Evolutionary conservation across 2,113 vertebrate species (phyloP).

Genomic region (Gymnorhina tibicen): DNA sequence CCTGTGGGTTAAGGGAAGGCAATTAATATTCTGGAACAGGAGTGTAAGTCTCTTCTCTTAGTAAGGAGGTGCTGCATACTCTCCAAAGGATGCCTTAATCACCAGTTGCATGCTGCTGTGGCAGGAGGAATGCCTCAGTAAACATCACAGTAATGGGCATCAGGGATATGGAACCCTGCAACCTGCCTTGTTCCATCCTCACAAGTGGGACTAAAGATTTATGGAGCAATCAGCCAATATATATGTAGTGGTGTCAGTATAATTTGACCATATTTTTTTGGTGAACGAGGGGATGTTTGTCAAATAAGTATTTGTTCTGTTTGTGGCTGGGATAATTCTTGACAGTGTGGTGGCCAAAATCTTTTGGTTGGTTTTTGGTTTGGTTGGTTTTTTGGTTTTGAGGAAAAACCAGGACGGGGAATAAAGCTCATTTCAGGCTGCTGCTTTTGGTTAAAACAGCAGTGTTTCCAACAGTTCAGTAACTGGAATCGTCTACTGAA

Average conservation of each 20-base stretch:
- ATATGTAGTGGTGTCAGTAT: not conserved
- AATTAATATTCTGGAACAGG: not conserved
- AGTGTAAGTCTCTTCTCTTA: not conserved
- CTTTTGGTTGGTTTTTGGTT: not conserved
- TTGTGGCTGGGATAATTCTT: not conserved
- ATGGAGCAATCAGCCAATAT: not conserved
- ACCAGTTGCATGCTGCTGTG: not conserved
- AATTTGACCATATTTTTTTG: not conserved
- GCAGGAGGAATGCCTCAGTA: not conserved
- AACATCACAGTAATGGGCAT: not conserved
- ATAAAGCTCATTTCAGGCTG: not conserved
- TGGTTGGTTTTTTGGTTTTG: not conserved
- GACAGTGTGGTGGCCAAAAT: not conserved
- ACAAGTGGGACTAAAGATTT: not conserved
- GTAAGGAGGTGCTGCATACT: not conserved
- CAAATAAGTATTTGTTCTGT: not conserved
- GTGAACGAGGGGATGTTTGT: not conserved
- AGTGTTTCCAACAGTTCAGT: not conserved
- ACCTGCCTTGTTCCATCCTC: not conserved
- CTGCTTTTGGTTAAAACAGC: not conserved
- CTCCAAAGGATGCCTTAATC: not conserved
- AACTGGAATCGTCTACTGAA: not conserved
- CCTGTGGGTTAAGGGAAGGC: not conserved
- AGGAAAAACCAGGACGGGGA: not conserved
- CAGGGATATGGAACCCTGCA: not conserved